Base-by-base conservation (phyloP, 53 echinoderm and acorn worm species). In the Antedon mediterranea region DNA sequence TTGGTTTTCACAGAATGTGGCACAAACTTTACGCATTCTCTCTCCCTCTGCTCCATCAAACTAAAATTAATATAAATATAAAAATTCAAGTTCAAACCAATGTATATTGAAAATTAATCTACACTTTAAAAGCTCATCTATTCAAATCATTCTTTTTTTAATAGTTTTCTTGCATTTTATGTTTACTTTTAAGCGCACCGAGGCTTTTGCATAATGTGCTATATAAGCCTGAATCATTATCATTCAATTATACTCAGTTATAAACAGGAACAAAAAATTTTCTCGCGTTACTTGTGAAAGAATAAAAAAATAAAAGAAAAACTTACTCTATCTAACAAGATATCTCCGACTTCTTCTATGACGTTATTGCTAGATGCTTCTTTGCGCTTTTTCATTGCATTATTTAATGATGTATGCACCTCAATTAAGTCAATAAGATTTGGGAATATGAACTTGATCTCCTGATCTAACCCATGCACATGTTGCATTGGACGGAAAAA, bases 21-120 rank as follows among this genome's bases (percentile, higher is more conserved):
- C 91, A 29, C 91, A 91, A 18, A 89, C 91, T 29, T 80, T 81
- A 78, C 87, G 89, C 79, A 92, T 85, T 13, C 78, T 80, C 43
- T 95, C 87, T 0, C 91, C 95, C 0, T 83, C 79, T 34, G 89
- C 89, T 0, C 95, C 91, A 30, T 95, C 89, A 87, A 95, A 95
- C 95, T 95, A 74, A n/a, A n/a, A n/a, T n/a, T n/a, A n/a, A n/a
- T n/a, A n/a, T n/a, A n/a, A n/a, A n/a, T n/a, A n/a, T n/a, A n/a
- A n/a, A n/a, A n/a, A n/a, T n/a, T n/a, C n/a, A n/a, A n/a, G n/a
- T n/a, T n/a, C n/a, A n/a, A n/a, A n/a, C n/a, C n/a, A n/a, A n/a
- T n/a, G n/a, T n/a, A n/a, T n/a, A n/a, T n/a, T n/a, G n/a, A n/a
- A n/a, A n/a, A n/a, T n/a, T n/a, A n/a, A n/a, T n/a, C n/a, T n/a